Base-by-base conservation (phyloP, 2,888 invertebrate species). In the Thymelicus acteon region DNA sequence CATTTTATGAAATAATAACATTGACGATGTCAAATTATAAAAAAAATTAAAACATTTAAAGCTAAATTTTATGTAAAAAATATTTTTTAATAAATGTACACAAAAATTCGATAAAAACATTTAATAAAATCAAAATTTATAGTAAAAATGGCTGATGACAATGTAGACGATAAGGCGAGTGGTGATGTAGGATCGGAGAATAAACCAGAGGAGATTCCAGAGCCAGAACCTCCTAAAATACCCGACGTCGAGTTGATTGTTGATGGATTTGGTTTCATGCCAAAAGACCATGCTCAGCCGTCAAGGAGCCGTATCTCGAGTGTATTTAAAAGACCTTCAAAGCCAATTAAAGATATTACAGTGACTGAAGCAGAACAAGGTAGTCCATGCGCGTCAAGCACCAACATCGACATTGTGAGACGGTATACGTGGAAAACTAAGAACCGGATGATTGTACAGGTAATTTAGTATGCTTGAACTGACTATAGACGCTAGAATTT, bases 381-480 rank as follows among this genome's bases (percentile, higher is more conserved):
- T 64, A 82, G 85, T 80, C 84, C 89, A 69, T 83, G 92, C 78
- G 79, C 89, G 77, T 92, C 92, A 0, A 92, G 91, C 72, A 84
- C 86, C 0, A 91, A 92, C 68, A 88, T 91, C 7, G 88, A 93
- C 57, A 83, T 93, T 0, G 94, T 96, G 0, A 88, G 94, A 73
- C 85, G 96, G 73, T 96, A 95, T 80, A 97, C 96, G 0, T 95
- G 97, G 93, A 94, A 86, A 69, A 97, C 97, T 74, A 92, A 91
- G 72, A 95, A 95, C 78, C 94, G 95, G 70, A 95, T 96, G 88
- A 93, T 89, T 72, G 95, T 96, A 0, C 95, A 95, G 89, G 93
- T 94, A 82, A 40, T 49, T 48, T 62, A 13, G 4, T n/a, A 44
- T 44, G 44, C 12, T 31, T 31, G 31, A 31, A 31, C 31, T 31